Evolutionary conservation across 2,797 vertebrate genomes (phyloP).

Genomic region (Rhyacichthys aspro): DNA sequence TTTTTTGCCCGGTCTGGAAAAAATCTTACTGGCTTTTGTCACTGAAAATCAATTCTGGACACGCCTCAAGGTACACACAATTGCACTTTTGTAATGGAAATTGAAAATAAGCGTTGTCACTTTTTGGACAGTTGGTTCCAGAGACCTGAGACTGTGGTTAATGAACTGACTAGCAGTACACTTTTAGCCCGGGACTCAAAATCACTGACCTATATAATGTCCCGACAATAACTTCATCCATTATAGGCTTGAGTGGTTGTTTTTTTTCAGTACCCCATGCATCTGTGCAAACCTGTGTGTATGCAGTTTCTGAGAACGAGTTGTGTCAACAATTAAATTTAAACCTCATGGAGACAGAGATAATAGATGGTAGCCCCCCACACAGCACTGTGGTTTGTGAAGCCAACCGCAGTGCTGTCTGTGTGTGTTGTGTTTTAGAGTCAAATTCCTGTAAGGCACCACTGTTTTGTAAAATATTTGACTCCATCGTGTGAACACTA

Average conservation of each 20-base stretch:
- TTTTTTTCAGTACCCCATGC: slow-evolving; percentile 8
- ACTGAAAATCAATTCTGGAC: not conserved
- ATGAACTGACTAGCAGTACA: slow-evolving; percentile 16
- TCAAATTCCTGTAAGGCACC: slow-evolving; percentile 29
- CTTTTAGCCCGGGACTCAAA: slow-evolving; percentile 8
- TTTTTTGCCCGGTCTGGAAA: slow-evolving; percentile 2
- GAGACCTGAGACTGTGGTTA: slow-evolving; percentile 23
- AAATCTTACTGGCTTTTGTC: slow-evolving; percentile 6
- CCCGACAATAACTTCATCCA: slow-evolving; percentile 30
- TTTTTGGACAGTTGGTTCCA: slow-evolving; percentile 10
- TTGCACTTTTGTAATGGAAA: slow-evolving; percentile 1
- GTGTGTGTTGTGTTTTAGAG: slow-evolving; percentile 33
- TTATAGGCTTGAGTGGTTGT: slow-evolving; percentile 19
- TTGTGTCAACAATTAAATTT: slow-evolving; percentile 61
- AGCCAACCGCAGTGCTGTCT: slow-evolving; percentile 27
- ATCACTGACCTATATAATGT: slow-evolving; percentile 33
- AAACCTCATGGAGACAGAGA: slow-evolving; percentile 60
- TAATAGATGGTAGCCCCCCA: slow-evolving; percentile 53
- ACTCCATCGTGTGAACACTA: slow-evolving; percentile 25
- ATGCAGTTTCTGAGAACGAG: slow-evolving; percentile 46
- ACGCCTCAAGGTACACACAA: not conserved
- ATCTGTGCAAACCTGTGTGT: slow-evolving; percentile 19
- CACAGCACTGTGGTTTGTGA: slow-evolving; percentile 46
- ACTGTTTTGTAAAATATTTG: slow-evolving; percentile 27
- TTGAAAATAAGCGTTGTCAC: slow-evolving; percentile 4